These are phyloP conservation scores for Antheraea assamensis DNA, from an alignment of 2,888 invertebrate species.

Conservation along the genomic window DNA sequence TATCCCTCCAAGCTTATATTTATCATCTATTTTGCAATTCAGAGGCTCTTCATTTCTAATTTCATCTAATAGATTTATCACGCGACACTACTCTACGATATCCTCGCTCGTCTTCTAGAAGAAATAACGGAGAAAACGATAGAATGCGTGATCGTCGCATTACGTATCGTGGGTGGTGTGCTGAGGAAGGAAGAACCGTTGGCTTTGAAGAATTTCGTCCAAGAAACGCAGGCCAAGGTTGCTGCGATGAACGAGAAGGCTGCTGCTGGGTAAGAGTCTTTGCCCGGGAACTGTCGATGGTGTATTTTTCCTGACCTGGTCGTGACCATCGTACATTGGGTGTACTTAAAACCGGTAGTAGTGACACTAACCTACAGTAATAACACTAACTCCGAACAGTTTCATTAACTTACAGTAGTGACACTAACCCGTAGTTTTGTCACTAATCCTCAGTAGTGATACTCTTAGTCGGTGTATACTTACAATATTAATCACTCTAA, in stretches of 20 bases:
- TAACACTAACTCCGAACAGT: too few relatives aligned
- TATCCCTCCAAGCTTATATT: too few relatives aligned
- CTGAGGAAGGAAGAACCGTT: constrained; percentile 93
- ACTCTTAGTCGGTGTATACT: too few relatives aligned
- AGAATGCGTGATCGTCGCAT: constrained; percentile 89
- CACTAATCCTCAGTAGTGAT: too few relatives aligned
- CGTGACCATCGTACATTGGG: too few relatives aligned
- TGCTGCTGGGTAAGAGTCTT: constrained; percentile 54
- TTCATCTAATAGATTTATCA: constrained; percentile 85
- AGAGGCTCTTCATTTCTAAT: neutral
- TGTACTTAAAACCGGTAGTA: too few relatives aligned
- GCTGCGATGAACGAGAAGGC: constrained; percentile 50
- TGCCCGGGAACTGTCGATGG: neutral
- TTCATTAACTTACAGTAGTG: too few relatives aligned
- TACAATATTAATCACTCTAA: too few relatives aligned
- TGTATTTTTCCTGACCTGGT: neutral
- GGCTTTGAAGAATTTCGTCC: constrained; percentile 88
- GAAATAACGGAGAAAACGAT: constrained; percentile 88
- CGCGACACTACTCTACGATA: constrained; percentile 89
- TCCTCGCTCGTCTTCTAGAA: constrained; percentile 85
- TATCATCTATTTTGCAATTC: too few relatives aligned
- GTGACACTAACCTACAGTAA: too few relatives aligned
- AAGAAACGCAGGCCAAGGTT: constrained; percentile 85
- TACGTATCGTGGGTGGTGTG: constrained; percentile 91
- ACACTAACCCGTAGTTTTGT: too few relatives aligned